Evolutionary conservation across 2,113 vertebrate species (phyloP).

Genomic region (Ursus arctos): DNA sequence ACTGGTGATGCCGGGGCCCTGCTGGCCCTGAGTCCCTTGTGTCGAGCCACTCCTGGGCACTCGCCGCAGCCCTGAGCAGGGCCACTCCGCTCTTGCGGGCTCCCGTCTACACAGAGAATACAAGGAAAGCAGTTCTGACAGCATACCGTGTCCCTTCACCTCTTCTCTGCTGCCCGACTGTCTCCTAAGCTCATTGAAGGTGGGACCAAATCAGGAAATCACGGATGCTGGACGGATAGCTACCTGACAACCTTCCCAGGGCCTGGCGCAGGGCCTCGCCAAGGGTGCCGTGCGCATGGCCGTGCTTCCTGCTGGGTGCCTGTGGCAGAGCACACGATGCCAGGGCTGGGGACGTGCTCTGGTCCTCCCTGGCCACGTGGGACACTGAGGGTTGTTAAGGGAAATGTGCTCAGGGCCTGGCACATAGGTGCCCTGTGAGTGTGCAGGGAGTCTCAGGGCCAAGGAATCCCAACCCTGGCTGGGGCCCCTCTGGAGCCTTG

Average conservation of each 20-base stretch:
- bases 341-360: background rate
- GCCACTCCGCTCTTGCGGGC: background rate
- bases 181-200: background rate
- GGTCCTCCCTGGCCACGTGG: background rate
- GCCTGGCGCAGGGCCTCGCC: background rate
- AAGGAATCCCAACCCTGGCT: background rate
- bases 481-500: background rate
- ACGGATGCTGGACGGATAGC: background rate
- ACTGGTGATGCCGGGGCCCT: background rate
- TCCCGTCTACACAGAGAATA: background rate
- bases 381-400: background rate
- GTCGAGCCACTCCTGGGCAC: too few species aligned
- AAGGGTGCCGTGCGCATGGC: background rate
- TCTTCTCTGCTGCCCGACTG: background rate
- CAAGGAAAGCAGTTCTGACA: background rate
- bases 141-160: background rate
- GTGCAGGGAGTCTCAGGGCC: background rate
- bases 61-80: background rate
- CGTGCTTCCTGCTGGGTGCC: too few species aligned
- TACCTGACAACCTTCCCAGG: background rate
- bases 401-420: background rate
- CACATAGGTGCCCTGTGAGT: background rate
- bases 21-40: background rate
- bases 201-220: background rate
- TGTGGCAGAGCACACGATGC: background rate